Percentiles rank a stretch among this genome's conserved stretches.
These are phyloP conservation scores for Nasonia oneida DNA, from an alignment of 2,888 invertebrate species.

Conservation along the genomic window DNA sequence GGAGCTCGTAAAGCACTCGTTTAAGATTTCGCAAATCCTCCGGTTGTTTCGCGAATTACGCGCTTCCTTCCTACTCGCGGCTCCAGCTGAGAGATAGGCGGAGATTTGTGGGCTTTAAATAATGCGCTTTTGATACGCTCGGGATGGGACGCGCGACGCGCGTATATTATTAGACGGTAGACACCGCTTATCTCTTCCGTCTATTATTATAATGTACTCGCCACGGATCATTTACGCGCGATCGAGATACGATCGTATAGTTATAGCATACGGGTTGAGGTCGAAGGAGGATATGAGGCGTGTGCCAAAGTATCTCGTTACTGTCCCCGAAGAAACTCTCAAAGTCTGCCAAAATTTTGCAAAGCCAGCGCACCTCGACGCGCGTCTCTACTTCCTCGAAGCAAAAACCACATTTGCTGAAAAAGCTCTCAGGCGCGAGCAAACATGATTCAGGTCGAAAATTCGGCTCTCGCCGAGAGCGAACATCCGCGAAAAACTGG, in stretches of 20 bases:
- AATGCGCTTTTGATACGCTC: conserved; percentile 11
- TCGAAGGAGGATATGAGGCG: too few species aligned
- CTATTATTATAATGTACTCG: too few species aligned
- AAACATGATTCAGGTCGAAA: conserved; percentile 29
- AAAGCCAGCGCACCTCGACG: background rate
- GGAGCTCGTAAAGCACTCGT: conserved; percentile 49
- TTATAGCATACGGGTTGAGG: too few species aligned
- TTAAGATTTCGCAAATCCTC: conserved; percentile 46
- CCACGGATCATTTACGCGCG: too few species aligned
- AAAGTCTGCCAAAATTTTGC: background rate
- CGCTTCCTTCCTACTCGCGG: background rate
- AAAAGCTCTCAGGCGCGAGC: background rate
- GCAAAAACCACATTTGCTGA: background rate
- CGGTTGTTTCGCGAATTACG: conserved; percentile 48
- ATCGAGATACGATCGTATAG: too few species aligned
- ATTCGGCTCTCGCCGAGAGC: conserved; percentile 26
- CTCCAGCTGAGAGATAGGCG: background rate
- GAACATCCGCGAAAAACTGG: conserved; percentile 26
- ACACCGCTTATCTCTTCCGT: background rate
- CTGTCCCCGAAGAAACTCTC: background rate
- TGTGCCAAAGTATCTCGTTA: too few species aligned
- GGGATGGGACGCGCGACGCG: too few species aligned
- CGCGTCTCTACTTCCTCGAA: background rate
- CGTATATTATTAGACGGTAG: too few species aligned
- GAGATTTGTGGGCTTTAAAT: conserved; percentile 35